phyloP scores from a whole-genome alignment of 2,888 invertebrate species.

The Ypsolopha scabrella region DNA sequence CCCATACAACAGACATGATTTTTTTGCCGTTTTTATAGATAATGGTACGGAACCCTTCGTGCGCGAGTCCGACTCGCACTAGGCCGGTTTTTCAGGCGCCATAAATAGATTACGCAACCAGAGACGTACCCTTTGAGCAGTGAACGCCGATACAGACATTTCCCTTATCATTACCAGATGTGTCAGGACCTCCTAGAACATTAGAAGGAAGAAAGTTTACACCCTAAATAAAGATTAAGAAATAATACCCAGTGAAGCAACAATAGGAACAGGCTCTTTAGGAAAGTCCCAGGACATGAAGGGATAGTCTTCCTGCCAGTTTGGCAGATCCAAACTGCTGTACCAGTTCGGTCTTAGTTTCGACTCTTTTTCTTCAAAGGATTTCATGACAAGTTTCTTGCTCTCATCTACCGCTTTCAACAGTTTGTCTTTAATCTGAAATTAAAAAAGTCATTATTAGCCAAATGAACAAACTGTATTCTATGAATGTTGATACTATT shows the following conservation, averaged over 20 bases:
- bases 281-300: conserved; percentile 67
- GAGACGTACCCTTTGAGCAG: no score
- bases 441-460: background rate
- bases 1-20: no score
- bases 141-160: no score
- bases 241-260: conserved; percentile 43
- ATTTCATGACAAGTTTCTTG: conserved; percentile 59
- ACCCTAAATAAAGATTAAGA: background rate
- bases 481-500: no score
- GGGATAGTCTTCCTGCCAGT: conserved; percentile 59
- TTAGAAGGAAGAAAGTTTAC: background rate
- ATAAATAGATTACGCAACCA: no score
- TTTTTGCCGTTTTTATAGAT: no score
- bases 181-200: no score
- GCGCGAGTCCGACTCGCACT: no score
- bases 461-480: no score
- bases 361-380: conserved; percentile 56
- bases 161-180: no score
- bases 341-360: conserved; percentile 53
- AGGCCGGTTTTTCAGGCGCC: no score
- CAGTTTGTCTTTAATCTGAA: conserved; percentile 61
- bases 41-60: no score
- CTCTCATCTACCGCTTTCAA: conserved; percentile 65
- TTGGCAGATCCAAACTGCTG: conserved; percentile 49
- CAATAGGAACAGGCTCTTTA: conserved; percentile 46